A percentile compares a stretch with the other conserved stretches of the same genome.
Evolutionary conservation across 2,888 invertebrate genomes (phyloP).

Genomic region (Hoplodrina ambigua): DNA sequence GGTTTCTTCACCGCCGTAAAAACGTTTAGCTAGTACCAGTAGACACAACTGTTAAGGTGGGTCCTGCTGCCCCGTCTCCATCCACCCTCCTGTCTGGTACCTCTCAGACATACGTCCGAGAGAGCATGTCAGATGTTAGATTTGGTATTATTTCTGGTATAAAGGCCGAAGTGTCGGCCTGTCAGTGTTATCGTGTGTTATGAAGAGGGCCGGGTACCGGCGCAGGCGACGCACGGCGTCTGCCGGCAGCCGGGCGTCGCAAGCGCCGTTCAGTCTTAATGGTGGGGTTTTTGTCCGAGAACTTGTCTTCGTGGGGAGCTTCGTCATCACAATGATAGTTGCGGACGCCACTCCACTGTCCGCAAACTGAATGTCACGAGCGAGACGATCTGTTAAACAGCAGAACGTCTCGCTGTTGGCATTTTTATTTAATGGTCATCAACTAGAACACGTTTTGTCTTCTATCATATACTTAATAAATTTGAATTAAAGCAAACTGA

Average conservation of each 20-base stretch:
- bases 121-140: conserved; percentile 4
- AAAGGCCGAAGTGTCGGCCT: conserved; percentile 11
- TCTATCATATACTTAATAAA: no score
- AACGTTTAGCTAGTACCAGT: background rate
- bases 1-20: background rate
- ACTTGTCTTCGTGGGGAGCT: background rate
- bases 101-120: conserved; percentile 11
- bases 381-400: background rate
- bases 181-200: conserved; percentile 4
- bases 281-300: conserved; percentile 38
- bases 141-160: conserved; percentile 7
- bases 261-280: conserved; percentile 52
- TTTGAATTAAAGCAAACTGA: no score
- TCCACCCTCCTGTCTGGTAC: background rate
- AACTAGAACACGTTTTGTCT: background rate
- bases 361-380: background rate
- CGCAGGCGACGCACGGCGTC: background rate
- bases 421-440: conserved; percentile 4
- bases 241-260: background rate
- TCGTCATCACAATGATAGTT: conserved; percentile 19
- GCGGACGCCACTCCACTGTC: background rate
- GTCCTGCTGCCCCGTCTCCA: background rate
- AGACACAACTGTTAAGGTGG: background rate
- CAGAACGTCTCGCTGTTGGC: background rate
- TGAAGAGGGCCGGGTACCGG: conserved; percentile 4